phyloP scores from a whole-genome alignment of 2,888 invertebrate species.

The Pinctada fucata region DNA sequence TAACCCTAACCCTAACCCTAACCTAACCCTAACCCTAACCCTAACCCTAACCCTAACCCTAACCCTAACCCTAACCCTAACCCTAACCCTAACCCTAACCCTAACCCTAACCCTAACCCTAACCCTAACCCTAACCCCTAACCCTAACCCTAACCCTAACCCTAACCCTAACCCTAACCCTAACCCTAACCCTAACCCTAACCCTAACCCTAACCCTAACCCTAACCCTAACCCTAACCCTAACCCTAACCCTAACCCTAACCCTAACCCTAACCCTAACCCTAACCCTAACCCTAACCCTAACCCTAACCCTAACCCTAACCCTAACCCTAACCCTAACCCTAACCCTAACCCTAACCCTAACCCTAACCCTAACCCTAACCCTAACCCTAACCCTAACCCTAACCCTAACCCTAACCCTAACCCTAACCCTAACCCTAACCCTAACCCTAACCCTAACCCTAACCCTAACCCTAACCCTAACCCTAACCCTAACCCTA shows the following conservation, averaged over 20 bases:
- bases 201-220: slow-evolving; percentile 46
- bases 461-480: slow-evolving; percentile 26
- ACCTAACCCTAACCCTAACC: too few relatives aligned
- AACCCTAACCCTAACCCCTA: too few relatives aligned
- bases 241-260: slow-evolving; percentile 52
- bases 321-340: slow-evolving; percentile 43
- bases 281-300: slow-evolving; percentile 28
- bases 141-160: too few relatives aligned
- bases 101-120: slow-evolving; percentile 48
- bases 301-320: slow-evolving; percentile 33
- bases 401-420: slow-evolving; percentile 30
- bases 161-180: slow-evolving; percentile 50
- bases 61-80: slow-evolving; percentile 42
- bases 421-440: slow-evolving; percentile 38
- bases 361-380: slow-evolving; percentile 22
- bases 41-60: slow-evolving; percentile 42
- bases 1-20: too few relatives aligned
- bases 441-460: slow-evolving; percentile 30
- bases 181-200: slow-evolving; percentile 24
- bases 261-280: slow-evolving; percentile 49
- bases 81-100: slow-evolving; percentile 44
- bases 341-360: slow-evolving; percentile 34
- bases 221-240: slow-evolving; percentile 51
- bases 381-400: slow-evolving; percentile 22
- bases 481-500: slow-evolving; percentile 36